Conservation (phyloP, 2,888 invertebrate genomes). For the Sphecodes monilicornis region DNA sequence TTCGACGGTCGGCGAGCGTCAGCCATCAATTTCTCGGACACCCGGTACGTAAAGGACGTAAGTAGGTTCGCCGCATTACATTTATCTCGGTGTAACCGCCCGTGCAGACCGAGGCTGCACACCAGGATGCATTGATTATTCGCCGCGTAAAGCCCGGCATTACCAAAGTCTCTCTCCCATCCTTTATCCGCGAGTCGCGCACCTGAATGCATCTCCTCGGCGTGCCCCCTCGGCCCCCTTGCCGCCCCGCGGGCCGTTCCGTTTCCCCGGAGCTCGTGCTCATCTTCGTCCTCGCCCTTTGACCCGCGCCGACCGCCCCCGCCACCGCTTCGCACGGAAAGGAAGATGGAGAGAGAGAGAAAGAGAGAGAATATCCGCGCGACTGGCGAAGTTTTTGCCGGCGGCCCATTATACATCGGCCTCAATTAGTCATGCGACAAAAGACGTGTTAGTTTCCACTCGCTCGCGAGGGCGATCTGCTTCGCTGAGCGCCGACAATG, state of each 20-base stretch:
- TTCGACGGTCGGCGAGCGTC: not conserved
- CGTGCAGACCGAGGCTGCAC: conserved; percentile 63
- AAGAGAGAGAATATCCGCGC: conserved; percentile 38
- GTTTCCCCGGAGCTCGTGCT: conserved; percentile 34
- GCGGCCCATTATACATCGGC: conserved; percentile 75
- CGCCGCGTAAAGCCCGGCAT: conserved; percentile 76
- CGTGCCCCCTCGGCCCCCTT: conserved; percentile 27
- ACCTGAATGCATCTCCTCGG: conserved; percentile 73
- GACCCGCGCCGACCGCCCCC: conserved; percentile 60
- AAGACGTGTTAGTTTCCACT: conserved; percentile 74
- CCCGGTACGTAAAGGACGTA: conserved; percentile 67
- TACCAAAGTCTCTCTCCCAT: conserved; percentile 75
- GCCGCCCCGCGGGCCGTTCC: conserved; percentile 34
- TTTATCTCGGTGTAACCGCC: conserved; percentile 74
- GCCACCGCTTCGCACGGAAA: conserved; percentile 32
- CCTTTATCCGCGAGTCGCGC: conserved; percentile 75
- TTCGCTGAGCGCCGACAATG: conserved; percentile 72
- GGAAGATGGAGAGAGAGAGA: not conserved
- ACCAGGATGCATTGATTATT: conserved; percentile 80
- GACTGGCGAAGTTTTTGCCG: conserved; percentile 66
- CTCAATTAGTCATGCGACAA: conserved; percentile 80
- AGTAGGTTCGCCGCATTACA: conserved; percentile 73
- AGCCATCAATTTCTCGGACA: conserved; percentile 56
- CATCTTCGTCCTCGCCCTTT: conserved; percentile 69
- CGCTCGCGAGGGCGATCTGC: conserved; percentile 67